phyloP scores from a whole-genome alignment of 2,888 invertebrate genomes.

The Caenorhabditis angaria region DNA sequence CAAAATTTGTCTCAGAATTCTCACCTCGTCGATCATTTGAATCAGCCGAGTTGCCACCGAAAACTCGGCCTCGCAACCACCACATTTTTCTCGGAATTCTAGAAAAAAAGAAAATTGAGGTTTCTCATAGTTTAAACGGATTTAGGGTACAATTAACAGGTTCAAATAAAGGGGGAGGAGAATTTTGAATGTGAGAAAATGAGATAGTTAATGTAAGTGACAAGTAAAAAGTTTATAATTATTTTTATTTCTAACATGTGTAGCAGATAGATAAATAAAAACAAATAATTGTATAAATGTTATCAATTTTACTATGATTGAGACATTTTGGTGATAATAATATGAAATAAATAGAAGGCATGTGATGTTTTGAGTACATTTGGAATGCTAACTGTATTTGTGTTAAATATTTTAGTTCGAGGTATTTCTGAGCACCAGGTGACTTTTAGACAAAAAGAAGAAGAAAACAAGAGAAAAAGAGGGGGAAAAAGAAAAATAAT shows the following conservation, averaged over 20 bases:
- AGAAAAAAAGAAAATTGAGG: neutral
- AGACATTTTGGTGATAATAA: no score
- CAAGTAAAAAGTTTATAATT: no score
- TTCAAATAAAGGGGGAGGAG: no score
- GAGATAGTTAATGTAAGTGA: no score
- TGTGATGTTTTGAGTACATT: neutral
- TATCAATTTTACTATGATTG: neutral
- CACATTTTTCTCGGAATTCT: conserved; percentile 3
- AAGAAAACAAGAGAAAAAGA: neutral
- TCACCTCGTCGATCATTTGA: neutral
- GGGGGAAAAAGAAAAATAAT: neutral
- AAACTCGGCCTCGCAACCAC: conserved; percentile 4
- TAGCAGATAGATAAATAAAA: neutral
- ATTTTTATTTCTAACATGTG: no score
- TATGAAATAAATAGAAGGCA: no score
- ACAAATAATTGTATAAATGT: neutral
- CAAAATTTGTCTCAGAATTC: neutral
- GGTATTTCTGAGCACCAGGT: conserved; percentile 1
- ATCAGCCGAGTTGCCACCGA: conserved; percentile 7
- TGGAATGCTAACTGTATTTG: no score
- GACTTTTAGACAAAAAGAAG: neutral
- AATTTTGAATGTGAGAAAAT: no score
- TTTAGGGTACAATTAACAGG: neutral
- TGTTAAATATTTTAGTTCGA: no score
- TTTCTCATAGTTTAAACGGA: neutral